Conservation (phyloP, 2,113 vertebrate genomes). For the Galbula dea region DNA sequence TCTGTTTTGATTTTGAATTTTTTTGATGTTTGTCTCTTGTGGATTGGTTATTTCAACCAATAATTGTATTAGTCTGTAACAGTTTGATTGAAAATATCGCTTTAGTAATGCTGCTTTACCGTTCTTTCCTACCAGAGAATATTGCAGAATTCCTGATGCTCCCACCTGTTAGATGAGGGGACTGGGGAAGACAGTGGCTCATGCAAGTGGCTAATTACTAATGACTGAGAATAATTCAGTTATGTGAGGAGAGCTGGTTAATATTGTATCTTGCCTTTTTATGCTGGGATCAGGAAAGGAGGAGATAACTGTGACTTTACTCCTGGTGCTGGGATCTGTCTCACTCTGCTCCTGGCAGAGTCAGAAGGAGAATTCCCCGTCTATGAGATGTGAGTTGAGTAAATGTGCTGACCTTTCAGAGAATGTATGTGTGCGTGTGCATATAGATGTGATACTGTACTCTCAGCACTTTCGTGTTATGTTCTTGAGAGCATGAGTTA, state of each 20-base stretch:
- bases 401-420: constrained; percentile 14
- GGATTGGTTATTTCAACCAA: background rate
- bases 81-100: background rate
- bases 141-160: background rate
- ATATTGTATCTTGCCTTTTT: background rate
- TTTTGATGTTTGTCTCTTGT: background rate
- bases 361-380: background rate
- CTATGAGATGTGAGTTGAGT: constrained; percentile 13
- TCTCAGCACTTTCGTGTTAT: background rate
- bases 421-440: background rate
- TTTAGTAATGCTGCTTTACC: background rate
- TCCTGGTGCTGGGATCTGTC: background rate
- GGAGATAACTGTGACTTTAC: background rate
- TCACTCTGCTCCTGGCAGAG: background rate
- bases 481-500: background rate
- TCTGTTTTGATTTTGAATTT: background rate
- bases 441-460: background rate
- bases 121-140: background rate
- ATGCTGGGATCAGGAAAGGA: background rate
- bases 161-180: background rate
- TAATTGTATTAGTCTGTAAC: background rate
- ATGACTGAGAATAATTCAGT: background rate
- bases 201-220: background rate
- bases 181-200: background rate
- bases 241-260: background rate